Evolutionary conservation across 2,888 invertebrate species (phyloP).

Genomic region (Diadromus collaris): DNA sequence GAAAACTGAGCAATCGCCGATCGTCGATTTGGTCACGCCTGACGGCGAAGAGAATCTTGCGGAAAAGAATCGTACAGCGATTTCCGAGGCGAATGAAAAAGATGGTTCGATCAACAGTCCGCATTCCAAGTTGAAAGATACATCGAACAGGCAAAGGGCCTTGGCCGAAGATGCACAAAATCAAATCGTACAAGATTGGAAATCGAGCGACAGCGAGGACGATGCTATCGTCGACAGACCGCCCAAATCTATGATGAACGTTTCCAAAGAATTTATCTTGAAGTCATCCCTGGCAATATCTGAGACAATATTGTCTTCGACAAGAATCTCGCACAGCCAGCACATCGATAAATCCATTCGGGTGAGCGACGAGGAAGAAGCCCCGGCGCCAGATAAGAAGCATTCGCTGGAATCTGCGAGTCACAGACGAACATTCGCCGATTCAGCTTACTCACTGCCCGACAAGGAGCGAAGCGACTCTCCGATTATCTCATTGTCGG

Average conservation of each 20-base stretch:
- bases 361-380: neutral
- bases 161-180: neutral
- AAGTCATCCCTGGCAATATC: conserved; percentile 2
- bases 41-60: neutral
- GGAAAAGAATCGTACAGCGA: neutral
- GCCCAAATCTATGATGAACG: neutral
- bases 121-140: neutral
- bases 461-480: conserved; percentile 53
- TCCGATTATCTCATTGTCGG: conserved; percentile 32
- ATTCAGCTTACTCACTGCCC: conserved; percentile 56
- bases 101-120: neutral
- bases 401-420: conserved; percentile 2
- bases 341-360: neutral
- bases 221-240: neutral
- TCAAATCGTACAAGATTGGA: conserved; percentile 23
- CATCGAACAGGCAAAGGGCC: neutral
- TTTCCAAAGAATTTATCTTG: neutral
- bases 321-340: neutral
- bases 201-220: conserved; percentile 24
- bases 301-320: conserved; percentile 5
- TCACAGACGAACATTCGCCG: conserved; percentile 2
- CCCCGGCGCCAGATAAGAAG: neutral
- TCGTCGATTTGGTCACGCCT: neutral
- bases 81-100: neutral
- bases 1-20: too few species aligned